Evolutionary conservation across 1,140 invertebrate species (phyloP), one percentile per base, ranked within the genome.

Genomic region (Nylanderia fulva): DNA sequence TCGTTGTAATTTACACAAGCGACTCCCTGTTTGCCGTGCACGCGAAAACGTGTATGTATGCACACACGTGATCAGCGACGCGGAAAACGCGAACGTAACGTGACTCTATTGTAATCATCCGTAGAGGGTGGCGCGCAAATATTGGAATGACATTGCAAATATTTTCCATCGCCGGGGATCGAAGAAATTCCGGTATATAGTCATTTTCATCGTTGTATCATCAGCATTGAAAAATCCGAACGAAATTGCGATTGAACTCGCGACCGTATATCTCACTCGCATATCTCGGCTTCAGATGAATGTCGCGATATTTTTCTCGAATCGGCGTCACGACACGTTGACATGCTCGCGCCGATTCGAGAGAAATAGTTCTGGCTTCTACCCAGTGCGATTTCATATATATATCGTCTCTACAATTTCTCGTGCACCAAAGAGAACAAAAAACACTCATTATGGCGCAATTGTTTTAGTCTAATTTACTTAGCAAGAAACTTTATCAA

Each of bases 1-100:
- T 72, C 66, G 52, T 80, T 71, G 64, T 72, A 72, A 82, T 82
- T 71, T 72, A n/a, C 77, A 71, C 52, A 80, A 80, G 48, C 58
- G 36, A 80, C 64, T 80, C 21, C 13, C 7, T 82, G 24, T 82
- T 71, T 82, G 36, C 66, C 7, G 27, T 60, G 77, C 13, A 58
- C 24, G 29, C 45, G 29, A n/a, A n/a, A n/a, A n/a, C 29, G 61
- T 21, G 1, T 33, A 33, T 11, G 13, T 13, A 21, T 77, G 60
- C 52, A 77, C 48, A 80, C 64, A 71, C 21, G 18, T 58, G 45
- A 80, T 80, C 77, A 80, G 24, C 64, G 48, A 71, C 33, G 33
- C 45, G 64, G 77, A 80, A 80, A 80, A 80, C 75, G 48, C 52
- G 64, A 33, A 21, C 27, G 61, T 42, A 61, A 80, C 64, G 36